Conservation (phyloP, 2,113 vertebrate species). For the Acinonyx jubatus region DNA sequence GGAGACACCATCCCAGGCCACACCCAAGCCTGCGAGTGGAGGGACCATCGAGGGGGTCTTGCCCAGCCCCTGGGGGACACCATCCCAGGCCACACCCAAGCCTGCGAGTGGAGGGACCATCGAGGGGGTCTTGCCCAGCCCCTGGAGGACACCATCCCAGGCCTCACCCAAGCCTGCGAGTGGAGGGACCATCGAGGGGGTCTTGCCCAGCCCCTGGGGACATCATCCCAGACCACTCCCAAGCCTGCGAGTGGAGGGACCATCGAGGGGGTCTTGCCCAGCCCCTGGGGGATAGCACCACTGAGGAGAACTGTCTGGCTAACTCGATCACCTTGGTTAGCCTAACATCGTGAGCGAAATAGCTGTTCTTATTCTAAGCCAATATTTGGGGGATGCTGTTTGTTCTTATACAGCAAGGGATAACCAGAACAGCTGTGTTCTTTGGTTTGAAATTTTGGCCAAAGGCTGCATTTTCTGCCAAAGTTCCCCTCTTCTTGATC, state of each 20-base stretch:
- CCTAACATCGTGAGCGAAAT: accelerated
- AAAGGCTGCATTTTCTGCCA: too few species aligned
- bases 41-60: not conserved
- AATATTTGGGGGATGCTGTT: not conserved
- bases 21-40: not conserved
- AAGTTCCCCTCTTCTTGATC: not conserved
- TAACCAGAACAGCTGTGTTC: not conserved
- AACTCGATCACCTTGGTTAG: not conserved
- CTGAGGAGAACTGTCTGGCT: too few species aligned
- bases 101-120: accelerated
- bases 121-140: not conserved
- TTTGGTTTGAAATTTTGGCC: not conserved
- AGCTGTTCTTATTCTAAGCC: not conserved
- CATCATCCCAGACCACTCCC: not conserved
- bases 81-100: not conserved
- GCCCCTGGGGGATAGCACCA: not conserved
- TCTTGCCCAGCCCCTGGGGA: not conserved
- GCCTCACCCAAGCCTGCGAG: not conserved
- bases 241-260: not conserved
- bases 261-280: not conserved
- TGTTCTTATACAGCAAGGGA: too few species aligned
- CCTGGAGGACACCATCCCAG: not conserved
- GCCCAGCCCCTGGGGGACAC: not conserved
- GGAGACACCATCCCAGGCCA: not conserved
- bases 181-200: not conserved